Base-by-base conservation (phyloP, 2,797 vertebrate genomes). In the Denticeps clupeoides region DNA sequence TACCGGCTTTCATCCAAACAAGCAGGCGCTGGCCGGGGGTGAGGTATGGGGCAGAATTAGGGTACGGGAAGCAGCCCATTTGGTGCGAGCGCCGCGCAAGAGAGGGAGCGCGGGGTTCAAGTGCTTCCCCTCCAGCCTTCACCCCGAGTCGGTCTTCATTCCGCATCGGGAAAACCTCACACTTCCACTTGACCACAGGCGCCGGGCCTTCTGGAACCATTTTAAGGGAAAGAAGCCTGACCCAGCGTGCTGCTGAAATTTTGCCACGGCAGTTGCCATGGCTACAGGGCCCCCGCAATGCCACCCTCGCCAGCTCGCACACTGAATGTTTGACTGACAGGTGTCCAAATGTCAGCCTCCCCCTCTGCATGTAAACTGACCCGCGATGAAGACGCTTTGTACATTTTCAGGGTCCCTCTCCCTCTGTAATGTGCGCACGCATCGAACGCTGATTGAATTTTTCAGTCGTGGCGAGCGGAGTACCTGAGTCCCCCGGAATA, bases 301-400 rank as follows among this genome's bases (percentile, higher is more conserved):
- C 35, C 35, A 38, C 35, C 18, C 44, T 33, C 40, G 42, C 58
- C 32, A 41, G 41, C 51, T 52, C 51, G 27, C 15, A 48, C 28
- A 50, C 58, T 55, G 51, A 53, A 51, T 35, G 42, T 40, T 47
- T 66, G 60, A 60, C 53, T 58, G 60, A 60, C 58, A 58, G 49
- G 56, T 60, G 49, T 57, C 57, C 50, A 58, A 53, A 53, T 58
- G 55, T 53, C 55, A 58, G 40, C 38, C 45, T 18, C 37, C 33
- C 7, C 8, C 15, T 15, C 18, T 35, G 8, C 35, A 35, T 32
- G 8, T 33, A 16, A 15, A 37, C 33, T 4, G 23, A 7, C 18
- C 24, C 35, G 31, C 45, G 48, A 23, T 49, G 26, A 43, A 32
- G 32, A 25, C 4, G 4, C 24, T 57, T 42, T 31, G n/a, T n/a